Percentiles rank a stretch among this genome's conserved stretches.
Evolutionary conservation across 2,113 vertebrate species (phyloP).

Genomic region (Numida meleagris): DNA sequence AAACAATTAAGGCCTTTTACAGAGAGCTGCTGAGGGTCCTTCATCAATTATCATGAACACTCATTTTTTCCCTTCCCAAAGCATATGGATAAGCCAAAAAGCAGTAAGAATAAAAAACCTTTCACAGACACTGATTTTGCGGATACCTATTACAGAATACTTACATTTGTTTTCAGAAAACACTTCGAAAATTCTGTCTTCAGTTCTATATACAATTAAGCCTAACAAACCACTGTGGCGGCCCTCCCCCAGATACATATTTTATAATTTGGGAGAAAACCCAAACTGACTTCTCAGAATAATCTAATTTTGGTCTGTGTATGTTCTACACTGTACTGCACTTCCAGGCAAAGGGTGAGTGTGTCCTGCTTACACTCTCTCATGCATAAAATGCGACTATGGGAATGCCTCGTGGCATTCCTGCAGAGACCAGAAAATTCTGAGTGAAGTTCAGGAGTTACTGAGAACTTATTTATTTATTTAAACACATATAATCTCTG

Average conservation of each 20-base stretch:
- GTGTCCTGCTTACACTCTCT: background rate
- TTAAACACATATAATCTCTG: background rate
- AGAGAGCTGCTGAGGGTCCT: background rate
- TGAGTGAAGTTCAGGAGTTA: background rate
- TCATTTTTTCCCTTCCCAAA: background rate
- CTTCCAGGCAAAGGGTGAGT: background rate
- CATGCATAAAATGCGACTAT: background rate
- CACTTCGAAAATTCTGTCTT: background rate
- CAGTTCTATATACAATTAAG: background rate
- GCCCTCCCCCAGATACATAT: background rate
- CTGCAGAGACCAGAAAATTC: background rate
- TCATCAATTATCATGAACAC: background rate
- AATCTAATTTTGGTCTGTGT: background rate
- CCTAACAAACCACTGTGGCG: background rate
- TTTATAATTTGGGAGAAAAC: background rate
- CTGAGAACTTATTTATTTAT: background rate
- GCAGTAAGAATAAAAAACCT: background rate
- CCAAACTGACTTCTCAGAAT: background rate
- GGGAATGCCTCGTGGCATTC: background rate
- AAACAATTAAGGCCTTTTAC: constrained; percentile 36
- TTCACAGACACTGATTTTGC: fast-evolving
- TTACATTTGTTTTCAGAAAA: too few relatives aligned
- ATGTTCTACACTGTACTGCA: background rate
- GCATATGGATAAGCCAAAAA: background rate
- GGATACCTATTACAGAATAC: background rate